phyloP scores from a whole-genome alignment of 2,113 vertebrate species.

The Vidua macroura region DNA sequence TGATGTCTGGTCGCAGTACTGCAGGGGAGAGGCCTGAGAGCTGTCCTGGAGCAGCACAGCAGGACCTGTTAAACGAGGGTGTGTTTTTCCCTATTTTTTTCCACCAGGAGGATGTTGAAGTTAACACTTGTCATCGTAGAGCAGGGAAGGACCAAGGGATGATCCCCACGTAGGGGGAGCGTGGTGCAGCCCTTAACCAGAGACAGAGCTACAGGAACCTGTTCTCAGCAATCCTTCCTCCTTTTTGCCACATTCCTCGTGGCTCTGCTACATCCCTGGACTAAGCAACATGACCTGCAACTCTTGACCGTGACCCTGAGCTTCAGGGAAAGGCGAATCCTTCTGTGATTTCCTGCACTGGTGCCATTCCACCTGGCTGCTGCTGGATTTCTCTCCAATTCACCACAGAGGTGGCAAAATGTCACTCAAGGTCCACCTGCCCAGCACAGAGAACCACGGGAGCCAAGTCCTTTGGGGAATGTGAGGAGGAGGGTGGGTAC shows the following conservation, averaged over 20 bases:
- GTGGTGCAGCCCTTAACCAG: background rate
- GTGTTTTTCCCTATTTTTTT: background rate
- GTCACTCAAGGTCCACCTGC: background rate
- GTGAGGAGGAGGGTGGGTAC: background rate
- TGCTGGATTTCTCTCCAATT: background rate
- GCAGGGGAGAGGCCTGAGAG: background rate
- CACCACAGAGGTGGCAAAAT: background rate
- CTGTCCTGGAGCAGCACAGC: background rate
- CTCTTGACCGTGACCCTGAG: background rate
- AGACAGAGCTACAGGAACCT: background rate
- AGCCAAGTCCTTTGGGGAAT: background rate
- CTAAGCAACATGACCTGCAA: background rate
- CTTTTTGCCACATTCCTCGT: background rate
- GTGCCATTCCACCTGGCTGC: background rate
- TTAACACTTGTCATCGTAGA: constrained; percentile 16
- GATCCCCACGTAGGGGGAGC: background rate
- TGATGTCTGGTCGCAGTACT: background rate
- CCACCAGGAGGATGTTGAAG: constrained; percentile 24
- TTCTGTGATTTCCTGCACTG: background rate
- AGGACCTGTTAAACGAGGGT: background rate
- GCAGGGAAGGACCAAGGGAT: background rate
- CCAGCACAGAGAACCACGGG: background rate
- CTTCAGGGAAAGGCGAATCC: background rate
- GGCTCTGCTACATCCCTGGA: background rate
- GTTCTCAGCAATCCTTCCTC: background rate